Evolutionary conservation across 2,888 invertebrate genomes (phyloP).

Genomic region (Cheiracanthium punctorium): DNA sequence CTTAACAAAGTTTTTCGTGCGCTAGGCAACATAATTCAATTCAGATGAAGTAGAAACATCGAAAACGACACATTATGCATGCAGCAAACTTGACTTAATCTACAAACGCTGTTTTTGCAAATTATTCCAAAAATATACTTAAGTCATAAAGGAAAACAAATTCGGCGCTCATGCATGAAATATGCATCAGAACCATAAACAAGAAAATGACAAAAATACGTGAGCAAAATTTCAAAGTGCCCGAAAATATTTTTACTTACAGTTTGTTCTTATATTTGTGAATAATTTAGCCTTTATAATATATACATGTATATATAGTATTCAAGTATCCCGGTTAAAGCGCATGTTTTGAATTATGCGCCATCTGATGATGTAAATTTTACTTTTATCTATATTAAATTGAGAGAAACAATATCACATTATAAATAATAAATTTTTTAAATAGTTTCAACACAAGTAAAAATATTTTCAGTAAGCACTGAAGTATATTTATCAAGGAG

Average conservation of each 20-base stretch:
- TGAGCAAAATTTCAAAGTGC: background rate
- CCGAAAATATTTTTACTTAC: background rate
- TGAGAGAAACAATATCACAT: no score
- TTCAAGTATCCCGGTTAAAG: no score
- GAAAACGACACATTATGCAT: background rate
- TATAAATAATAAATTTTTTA: no score
- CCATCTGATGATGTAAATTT: no score
- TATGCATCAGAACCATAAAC: background rate
- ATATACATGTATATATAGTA: no score
- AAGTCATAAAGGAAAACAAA: background rate
- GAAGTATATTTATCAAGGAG: no score
- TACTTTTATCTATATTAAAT: no score
- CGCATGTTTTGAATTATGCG: no score
- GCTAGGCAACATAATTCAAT: no score
- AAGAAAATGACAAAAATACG: background rate
- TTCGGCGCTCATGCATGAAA: background rate
- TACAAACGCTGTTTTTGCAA: background rate
- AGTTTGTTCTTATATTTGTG: background rate
- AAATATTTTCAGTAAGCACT: no score
- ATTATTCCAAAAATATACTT: background rate
- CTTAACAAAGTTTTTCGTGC: no score
- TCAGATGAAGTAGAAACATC: background rate
- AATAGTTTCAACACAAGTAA: no score
- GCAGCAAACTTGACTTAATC: background rate
- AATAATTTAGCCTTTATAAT: background rate